Evolutionary conservation across 1,140 invertebrate genomes (phyloP).

Genomic region (Diorhabda carinulata): DNA sequence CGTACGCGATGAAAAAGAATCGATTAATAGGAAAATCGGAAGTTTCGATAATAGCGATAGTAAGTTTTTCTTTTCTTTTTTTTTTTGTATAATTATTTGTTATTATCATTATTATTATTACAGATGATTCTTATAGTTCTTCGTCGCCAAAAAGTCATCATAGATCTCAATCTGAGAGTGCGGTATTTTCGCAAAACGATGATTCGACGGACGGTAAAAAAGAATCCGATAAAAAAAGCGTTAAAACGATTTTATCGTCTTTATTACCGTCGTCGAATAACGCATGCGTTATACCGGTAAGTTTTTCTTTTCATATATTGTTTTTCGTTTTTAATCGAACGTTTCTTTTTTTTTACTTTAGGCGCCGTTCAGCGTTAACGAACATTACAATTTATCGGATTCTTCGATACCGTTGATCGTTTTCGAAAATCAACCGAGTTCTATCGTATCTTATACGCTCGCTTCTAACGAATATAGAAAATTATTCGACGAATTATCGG

Average conservation of each 20-base stretch:
- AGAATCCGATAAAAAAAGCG: conserved; percentile 58
- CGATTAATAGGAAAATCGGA: conserved; percentile 35
- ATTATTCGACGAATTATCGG: conserved; percentile 53
- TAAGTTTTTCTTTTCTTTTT: conserved; percentile 8
- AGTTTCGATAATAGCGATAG: conserved; percentile 39
- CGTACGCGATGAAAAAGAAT: conserved; percentile 9
- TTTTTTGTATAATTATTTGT: neutral
- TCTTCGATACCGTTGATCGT: conserved; percentile 70
- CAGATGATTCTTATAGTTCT: conserved; percentile 18
- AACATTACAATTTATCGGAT: conserved; percentile 61
- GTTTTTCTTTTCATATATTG: neutral
- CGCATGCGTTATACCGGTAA: conserved; percentile 48
- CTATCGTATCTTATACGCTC: conserved; percentile 83
- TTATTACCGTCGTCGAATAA: conserved; percentile 54
- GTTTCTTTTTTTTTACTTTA: conserved; percentile 35
- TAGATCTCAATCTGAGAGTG: conserved; percentile 49
- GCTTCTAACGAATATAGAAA: conserved; percentile 69
- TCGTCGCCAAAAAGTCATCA: conserved; percentile 48
- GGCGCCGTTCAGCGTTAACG: conserved; percentile 58
- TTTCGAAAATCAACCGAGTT: conserved; percentile 81
- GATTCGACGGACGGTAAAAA: conserved; percentile 39
- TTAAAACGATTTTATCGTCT: conserved; percentile 68
- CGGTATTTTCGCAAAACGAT: conserved; percentile 32
- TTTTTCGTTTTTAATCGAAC: neutral
- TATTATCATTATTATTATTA: conserved; percentile 9